Evolutionary conservation across 2,888 invertebrate genomes (phyloP).

Genomic region (Carcina quercana): DNA sequence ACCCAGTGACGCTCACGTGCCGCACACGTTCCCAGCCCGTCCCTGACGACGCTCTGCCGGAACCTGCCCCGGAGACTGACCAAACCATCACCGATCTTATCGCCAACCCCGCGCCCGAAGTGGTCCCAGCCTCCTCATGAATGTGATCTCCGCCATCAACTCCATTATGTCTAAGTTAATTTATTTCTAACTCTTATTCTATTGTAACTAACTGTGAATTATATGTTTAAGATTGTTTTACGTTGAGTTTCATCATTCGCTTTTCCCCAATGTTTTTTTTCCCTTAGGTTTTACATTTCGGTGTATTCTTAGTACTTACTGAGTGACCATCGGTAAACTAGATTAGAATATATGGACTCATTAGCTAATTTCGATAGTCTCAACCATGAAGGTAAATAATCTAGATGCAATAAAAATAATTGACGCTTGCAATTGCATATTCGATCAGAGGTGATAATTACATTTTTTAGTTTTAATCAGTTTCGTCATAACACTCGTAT

Average conservation of each 20-base stretch:
- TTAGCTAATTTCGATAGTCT: no score
- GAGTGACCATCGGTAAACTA: no score
- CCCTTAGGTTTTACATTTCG: no score
- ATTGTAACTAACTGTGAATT: conserved; percentile 9
- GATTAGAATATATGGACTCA: no score
- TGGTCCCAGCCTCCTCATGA: conserved; percentile 35
- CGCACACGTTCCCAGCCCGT: conserved; percentile 19
- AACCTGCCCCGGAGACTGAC: neutral
- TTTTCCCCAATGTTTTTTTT: no score
- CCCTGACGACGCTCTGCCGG: neutral
- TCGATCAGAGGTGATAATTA: no score
- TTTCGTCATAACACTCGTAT: no score
- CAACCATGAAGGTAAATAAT: no score
- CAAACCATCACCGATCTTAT: conserved; percentile 9
- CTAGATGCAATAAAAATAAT: no score
- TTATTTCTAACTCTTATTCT: conserved; percentile 24
- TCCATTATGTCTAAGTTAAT: conserved; percentile 29
- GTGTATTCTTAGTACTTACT: no score
- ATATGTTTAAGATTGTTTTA: neutral
- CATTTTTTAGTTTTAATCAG: no score
- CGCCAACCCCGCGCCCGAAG: conserved; percentile 32
- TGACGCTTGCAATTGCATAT: no score
- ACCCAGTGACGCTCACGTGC: conserved; percentile 79
- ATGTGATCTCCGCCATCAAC: conserved; percentile 29
- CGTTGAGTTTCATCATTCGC: neutral